A percentile compares a stretch with the other conserved stretches of the same genome.
Evolutionary conservation across 1,140 invertebrate genomes (phyloP).

Genomic region (Pteromalus puparum): DNA sequence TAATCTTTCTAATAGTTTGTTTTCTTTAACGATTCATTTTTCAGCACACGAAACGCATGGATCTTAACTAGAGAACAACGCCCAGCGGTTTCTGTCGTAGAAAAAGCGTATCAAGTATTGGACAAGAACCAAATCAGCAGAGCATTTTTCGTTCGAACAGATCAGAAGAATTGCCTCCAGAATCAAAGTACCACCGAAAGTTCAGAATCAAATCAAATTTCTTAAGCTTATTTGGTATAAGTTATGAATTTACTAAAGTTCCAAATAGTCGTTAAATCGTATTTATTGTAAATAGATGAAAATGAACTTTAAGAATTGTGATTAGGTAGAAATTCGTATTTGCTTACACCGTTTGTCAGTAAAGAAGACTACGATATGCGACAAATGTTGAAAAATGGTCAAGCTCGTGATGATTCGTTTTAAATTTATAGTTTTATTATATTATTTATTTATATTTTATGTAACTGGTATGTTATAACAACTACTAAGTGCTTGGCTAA

Average conservation of each 20-base stretch:
- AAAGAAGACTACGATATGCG: not conserved
- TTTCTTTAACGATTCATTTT: slow-evolving; percentile 57
- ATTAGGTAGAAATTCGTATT: not conserved
- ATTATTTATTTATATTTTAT: slow-evolving; percentile 2
- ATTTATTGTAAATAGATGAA: slow-evolving; percentile 41
- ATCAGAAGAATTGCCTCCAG: slow-evolving; percentile 78
- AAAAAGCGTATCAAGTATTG: slow-evolving; percentile 78
- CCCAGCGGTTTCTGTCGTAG: slow-evolving; percentile 76
- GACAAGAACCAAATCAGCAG: slow-evolving; percentile 79
- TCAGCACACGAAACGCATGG: slow-evolving; percentile 80
- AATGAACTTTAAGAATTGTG: not conserved
- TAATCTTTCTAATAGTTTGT: not conserved
- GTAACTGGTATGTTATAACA: not conserved
- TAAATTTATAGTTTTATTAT: not conserved
- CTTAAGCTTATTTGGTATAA: not conserved
- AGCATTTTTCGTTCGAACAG: slow-evolving; percentile 79
- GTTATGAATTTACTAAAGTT: not conserved
- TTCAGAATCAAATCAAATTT: slow-evolving; percentile 33
- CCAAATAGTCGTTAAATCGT: not conserved
- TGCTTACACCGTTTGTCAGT: not conserved
- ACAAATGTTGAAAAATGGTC: not conserved
- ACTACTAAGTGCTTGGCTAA: not conserved
- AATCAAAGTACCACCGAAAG: not conserved
- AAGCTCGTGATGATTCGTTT: not conserved
- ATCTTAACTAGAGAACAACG: slow-evolving; percentile 79